Evolutionary conservation across 2,797 vertebrate species (phyloP).

Genomic region (Melanotaenia maccullochi): DNA sequence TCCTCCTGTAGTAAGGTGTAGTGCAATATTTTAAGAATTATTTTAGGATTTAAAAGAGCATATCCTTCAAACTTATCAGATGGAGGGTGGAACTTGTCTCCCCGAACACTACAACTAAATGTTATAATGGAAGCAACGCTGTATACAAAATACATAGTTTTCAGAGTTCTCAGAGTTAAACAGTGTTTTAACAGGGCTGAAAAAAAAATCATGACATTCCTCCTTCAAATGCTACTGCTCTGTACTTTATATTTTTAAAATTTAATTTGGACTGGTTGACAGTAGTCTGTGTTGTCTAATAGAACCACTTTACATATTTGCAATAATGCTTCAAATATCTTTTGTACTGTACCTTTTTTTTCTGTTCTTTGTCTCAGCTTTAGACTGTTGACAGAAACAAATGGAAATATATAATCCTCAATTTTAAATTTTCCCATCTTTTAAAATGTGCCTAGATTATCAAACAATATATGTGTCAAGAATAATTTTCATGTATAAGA

Average conservation of each 20-base stretch:
- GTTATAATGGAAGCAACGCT: constrained; percentile 8
- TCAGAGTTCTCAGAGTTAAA: constrained; percentile 8
- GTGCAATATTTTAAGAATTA: constrained; percentile 11
- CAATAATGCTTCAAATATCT: constrained; percentile 36
- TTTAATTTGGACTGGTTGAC: constrained; percentile 35
- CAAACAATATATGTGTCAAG: constrained; percentile 55
- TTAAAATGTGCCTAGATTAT: constrained; percentile 60
- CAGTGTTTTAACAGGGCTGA: constrained; percentile 6
- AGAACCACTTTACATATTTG: constrained; percentile 35
- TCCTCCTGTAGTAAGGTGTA: not conserved
- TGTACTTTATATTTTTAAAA: not conserved
- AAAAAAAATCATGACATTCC: constrained; percentile 50
- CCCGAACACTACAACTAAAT: not conserved
- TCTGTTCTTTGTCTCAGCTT: constrained; percentile 36
- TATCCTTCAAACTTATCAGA: not conserved
- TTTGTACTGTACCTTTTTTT: constrained; percentile 54
- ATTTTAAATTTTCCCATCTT: constrained; percentile 11
- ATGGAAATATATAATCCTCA: constrained; percentile 25
- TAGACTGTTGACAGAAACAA: constrained; percentile 38
- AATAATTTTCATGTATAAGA: constrained; percentile 42
- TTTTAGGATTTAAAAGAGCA: constrained; percentile 3
- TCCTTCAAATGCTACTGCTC: constrained; percentile 26
- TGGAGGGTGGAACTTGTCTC: not conserved
- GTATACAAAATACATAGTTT: constrained; percentile 4
- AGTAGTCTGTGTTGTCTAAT: constrained; percentile 35